Conservation (phyloP, 2,797 vertebrate genomes). For the Petrocephalus schoutedeni region DNA sequence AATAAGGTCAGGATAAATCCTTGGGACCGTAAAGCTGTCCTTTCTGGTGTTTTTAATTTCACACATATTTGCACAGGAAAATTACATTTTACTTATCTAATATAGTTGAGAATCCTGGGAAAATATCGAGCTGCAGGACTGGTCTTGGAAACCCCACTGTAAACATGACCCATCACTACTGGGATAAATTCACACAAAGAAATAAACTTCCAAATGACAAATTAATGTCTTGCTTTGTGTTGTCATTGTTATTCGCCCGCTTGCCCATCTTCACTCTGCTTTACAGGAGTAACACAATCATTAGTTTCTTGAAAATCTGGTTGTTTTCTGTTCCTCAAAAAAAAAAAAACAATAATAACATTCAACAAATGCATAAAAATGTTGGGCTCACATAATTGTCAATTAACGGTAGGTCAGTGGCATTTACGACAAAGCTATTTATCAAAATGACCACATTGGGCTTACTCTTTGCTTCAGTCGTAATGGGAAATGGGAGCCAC, state of each 20-base stretch:
- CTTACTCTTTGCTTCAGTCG: background rate
- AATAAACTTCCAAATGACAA: constrained; percentile 17
- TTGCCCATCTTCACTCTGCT: constrained; percentile 1
- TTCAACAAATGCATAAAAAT: background rate
- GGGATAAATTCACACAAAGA: constrained; percentile 7
- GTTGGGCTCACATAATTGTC: background rate
- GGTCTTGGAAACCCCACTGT: constrained; percentile 46
- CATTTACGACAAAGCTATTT: background rate
- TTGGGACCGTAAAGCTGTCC: constrained; percentile 50
- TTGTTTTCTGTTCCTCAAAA: background rate
- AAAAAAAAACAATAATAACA: background rate
- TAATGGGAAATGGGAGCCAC: background rate
- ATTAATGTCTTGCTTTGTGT: constrained; percentile 17
- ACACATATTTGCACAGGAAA: constrained; percentile 81
- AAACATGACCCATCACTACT: constrained; percentile 39
- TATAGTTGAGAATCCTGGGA: constrained; percentile 50
- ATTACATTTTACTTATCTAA: constrained; percentile 82
- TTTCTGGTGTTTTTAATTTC: constrained; percentile 79
- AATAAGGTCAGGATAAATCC: constrained; percentile 58
- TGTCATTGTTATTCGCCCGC: constrained; percentile 8
- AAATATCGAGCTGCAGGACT: constrained; percentile 51
- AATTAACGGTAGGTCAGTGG: background rate
- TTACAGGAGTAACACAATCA: background rate
- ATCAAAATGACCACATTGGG: background rate
- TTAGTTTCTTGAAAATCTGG: background rate